Evolutionary conservation across 2,888 invertebrate genomes (phyloP), one percentile per base, ranked within the genome.

Genomic region (Luperina testacea): DNA sequence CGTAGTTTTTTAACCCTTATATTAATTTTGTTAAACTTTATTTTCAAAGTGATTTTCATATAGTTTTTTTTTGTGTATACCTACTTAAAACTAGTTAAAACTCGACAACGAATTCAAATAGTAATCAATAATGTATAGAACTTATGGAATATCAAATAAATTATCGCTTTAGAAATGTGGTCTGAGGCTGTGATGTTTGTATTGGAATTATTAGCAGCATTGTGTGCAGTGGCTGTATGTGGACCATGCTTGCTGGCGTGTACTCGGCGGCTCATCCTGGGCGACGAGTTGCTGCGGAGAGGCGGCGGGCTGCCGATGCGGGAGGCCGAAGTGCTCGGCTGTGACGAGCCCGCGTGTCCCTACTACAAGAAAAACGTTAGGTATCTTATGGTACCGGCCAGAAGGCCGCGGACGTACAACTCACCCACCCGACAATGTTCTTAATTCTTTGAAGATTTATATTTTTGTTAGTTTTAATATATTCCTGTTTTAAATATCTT

Each of bases 301-400:
- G 92, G 92, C 2, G 92, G 91, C 4, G 93, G 91, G 0, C 88
- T 90, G 17, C 81, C 81, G 0, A 68, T 95, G 53, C 94, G 91
- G 24, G 94, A 96, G 82, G 95, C 96, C 0, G 95, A 95, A 53
- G 93, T 96, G 3, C 83, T 94, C 20, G 96, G 96, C 38, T 96
- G 96, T 84, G 96, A 96, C 77, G 96, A 96, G 83, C 96, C 96
- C 7, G 93, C 94, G 15, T 96, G 96, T 72, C 96, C 96, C 0
- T 96, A 96, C 82, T 96, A 96, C 92, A 96, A 96, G 88, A 95
- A 95, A 84, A 96, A 96, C 81, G 82, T 94, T 17, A 91, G 91
- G 59, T 95, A 94, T 75, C 93, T 96, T 32, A 94, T 96, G 95
- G 92, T 96, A n/a, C 95, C 96, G 1, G 93, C 94, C 4, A 93